Evolutionary conservation across 2,888 invertebrate species (phyloP).

Genomic region (Andrena haemorrhoa): DNA sequence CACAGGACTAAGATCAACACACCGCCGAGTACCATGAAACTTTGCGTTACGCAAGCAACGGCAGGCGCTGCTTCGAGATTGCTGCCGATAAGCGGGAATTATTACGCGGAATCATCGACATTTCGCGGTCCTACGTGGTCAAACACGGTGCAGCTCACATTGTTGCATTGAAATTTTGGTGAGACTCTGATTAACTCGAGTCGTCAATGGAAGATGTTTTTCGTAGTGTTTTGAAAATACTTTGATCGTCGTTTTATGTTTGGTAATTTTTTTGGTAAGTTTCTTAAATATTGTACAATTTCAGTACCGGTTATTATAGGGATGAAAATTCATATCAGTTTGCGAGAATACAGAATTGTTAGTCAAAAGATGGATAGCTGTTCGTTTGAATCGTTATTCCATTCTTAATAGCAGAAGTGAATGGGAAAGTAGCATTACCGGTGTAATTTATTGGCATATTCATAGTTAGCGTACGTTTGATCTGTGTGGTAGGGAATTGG

Average conservation of each 20-base stretch:
- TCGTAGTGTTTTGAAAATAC: too few relatives aligned
- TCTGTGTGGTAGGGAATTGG: constrained; percentile 7
- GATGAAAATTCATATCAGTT: too few relatives aligned
- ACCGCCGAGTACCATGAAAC: constrained; percentile 50
- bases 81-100: constrained; percentile 49
- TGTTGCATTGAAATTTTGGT: too few relatives aligned
- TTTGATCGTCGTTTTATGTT: too few relatives aligned
- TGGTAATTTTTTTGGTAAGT: too few relatives aligned
- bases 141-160: not conserved
- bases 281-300: too few relatives aligned
- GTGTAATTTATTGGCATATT: constrained; percentile 1
- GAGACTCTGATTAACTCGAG: too few relatives aligned
- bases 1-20: constrained; percentile 67
- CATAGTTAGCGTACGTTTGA: constrained; percentile 5
- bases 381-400: not conserved
- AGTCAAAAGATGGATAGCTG: too few relatives aligned
- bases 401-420: not conserved
- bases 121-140: not conserved
- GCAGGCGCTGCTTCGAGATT: constrained; percentile 39
- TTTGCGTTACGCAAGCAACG: constrained; percentile 56
- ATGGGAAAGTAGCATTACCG: not conserved
- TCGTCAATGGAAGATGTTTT: too few relatives aligned
- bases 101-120: constrained; percentile 40
- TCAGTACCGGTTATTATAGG: too few relatives aligned
- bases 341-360: too few relatives aligned